A percentile compares a stretch with the other conserved stretches of the same genome.
These are phyloP conservation scores for Trichogramma evanescens DNA, from an alignment of 2,888 invertebrate genomes.

Conservation along the genomic window DNA sequence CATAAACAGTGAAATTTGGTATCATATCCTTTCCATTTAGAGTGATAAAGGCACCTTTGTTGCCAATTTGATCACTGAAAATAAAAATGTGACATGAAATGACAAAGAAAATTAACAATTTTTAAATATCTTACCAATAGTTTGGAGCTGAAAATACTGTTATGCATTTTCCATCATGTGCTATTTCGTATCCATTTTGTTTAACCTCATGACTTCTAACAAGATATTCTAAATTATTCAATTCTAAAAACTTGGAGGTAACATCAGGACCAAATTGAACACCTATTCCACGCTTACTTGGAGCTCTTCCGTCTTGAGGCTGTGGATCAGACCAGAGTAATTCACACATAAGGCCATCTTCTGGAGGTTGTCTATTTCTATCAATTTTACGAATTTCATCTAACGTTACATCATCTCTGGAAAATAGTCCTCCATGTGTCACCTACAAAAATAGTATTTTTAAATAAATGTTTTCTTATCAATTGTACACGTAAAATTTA, in stretches of 20 bases:
- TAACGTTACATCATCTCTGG: slow-evolving; percentile 86
- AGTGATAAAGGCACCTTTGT: slow-evolving; percentile 95
- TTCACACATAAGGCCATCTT: slow-evolving; percentile 95
- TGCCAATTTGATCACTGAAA: slow-evolving; percentile 94
- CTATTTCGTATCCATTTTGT: slow-evolving; percentile 89
- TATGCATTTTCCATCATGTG: slow-evolving; percentile 92
- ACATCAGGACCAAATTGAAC: slow-evolving; percentile 99
- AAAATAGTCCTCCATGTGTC: slow-evolving; percentile 97
- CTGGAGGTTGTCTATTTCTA: slow-evolving; percentile 93
- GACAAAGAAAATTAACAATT: background rate
- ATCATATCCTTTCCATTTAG: slow-evolving; percentile 85
- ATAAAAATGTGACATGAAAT: background rate
- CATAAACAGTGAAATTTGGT: slow-evolving; percentile 86
- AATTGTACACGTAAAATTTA: slow-evolving; percentile 20
- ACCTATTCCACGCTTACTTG: slow-evolving; percentile 95
- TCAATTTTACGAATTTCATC: slow-evolving; percentile 84
- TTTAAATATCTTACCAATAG: slow-evolving; percentile 72
- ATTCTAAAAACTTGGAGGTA: slow-evolving; percentile 74
- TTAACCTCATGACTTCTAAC: slow-evolving; percentile 98
- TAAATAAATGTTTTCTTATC: slow-evolving; percentile 1
- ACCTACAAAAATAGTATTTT: slow-evolving; percentile 53
- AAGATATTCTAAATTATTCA: slow-evolving; percentile 86
- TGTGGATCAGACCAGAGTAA: slow-evolving; percentile 98
- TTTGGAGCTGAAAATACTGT: slow-evolving; percentile 99
- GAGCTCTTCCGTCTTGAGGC: slow-evolving; percentile 76